These are phyloP conservation scores for Alethe castanea DNA, from an alignment of 2,113 vertebrate genomes.

Conservation along the genomic window DNA sequence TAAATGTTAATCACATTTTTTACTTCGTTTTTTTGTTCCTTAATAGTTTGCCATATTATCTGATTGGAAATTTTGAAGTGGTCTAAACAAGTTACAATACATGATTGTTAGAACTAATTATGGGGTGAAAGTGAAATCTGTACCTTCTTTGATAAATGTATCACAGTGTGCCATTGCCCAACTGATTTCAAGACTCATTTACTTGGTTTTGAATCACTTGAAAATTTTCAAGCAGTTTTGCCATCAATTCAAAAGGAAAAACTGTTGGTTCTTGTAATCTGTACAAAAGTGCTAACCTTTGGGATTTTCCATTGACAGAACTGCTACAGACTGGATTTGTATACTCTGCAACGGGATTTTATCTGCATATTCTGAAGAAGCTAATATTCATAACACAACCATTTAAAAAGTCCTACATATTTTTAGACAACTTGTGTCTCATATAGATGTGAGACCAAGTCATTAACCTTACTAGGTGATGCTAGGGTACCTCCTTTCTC, in stretches of 20 bases:
- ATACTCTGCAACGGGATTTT: neutral
- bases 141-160: neutral
- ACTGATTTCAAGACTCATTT: neutral
- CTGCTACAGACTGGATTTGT: neutral
- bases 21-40: neutral
- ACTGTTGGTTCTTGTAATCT: neutral
- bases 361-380: neutral
- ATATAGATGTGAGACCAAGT: neutral
- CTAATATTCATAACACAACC: neutral
- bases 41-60: neutral
- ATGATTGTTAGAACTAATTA: neutral
- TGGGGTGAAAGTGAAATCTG: neutral
- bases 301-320: neutral
- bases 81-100: neutral
- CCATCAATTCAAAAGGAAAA: neutral
- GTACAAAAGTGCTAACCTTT: neutral
- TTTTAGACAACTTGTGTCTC: neutral
- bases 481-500: neutral
- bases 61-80: neutral
- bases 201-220: neutral
- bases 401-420: neutral
- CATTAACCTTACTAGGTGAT: neutral
- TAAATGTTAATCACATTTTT: neutral
- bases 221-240: neutral
- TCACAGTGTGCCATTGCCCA: neutral